Evolutionary conservation across 1,140 invertebrate species (phyloP).

Genomic region (Chironomus striatipennis): DNA sequence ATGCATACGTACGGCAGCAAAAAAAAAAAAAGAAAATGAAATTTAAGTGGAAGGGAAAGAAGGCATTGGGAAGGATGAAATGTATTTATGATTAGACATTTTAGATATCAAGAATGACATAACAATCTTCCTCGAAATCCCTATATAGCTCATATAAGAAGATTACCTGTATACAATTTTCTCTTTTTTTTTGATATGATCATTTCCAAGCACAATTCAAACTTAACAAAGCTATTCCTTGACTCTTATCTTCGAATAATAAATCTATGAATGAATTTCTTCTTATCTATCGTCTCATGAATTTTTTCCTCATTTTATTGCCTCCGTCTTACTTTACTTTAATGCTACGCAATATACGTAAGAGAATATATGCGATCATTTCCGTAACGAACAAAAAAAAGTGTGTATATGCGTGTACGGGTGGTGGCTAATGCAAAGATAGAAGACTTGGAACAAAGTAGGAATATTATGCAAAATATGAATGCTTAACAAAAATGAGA

Average conservation of each 20-base stretch:
- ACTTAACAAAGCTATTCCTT: constrained; percentile 1
- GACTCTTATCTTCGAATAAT: background rate
- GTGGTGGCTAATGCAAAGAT: background rate
- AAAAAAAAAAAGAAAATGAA: too few relatives aligned
- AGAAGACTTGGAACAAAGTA: background rate
- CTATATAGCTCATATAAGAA: background rate
- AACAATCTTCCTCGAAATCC: background rate
- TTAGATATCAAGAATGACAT: constrained; percentile 1
- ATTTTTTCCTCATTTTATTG: background rate
- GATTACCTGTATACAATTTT: background rate
- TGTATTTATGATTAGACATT: constrained; percentile 4
- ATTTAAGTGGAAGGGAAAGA: too few relatives aligned
- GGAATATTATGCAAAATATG: constrained; percentile 5
- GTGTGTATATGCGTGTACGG: background rate
- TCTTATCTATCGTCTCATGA: constrained; percentile 6
- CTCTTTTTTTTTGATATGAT: background rate
- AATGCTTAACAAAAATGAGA: background rate
- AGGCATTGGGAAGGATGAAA: too few relatives aligned
- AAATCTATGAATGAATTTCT: constrained; percentile 8
- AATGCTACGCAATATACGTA: too few relatives aligned
- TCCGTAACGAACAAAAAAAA: background rate
- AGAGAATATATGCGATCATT: background rate
- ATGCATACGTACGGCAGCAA: background rate
- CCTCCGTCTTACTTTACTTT: too few relatives aligned
- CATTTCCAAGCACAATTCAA: background rate